A percentile compares a stretch with the other conserved stretches of the same genome.
These are phyloP conservation scores for Scelioninae gen. 1 DNA, from an alignment of 2,888 invertebrate genomes.

Conservation along the genomic window DNA sequence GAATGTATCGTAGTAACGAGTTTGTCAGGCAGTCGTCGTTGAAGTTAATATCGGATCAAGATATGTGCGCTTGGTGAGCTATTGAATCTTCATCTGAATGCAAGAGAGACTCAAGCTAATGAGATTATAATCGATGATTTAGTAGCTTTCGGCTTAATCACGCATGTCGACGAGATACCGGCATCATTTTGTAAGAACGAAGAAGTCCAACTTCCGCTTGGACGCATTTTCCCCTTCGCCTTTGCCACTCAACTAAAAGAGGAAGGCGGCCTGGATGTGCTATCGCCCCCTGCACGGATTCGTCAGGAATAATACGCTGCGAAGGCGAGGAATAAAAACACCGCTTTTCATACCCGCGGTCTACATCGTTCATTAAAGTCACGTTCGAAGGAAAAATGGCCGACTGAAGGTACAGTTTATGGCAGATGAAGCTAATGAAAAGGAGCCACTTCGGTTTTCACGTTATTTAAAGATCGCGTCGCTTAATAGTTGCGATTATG, in stretches of 20 bases:
- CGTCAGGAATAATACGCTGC: conserved; percentile 52
- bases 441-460: conserved; percentile 35
- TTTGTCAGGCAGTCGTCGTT: conserved; percentile 25
- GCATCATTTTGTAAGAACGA: conserved; percentile 65
- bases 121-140: conserved; percentile 73
- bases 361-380: conserved; percentile 64
- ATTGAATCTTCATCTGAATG: conserved; percentile 68
- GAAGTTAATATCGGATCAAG: conserved; percentile 46
- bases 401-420: conserved; percentile 37
- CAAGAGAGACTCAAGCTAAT: conserved; percentile 61
- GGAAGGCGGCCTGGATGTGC: conserved; percentile 39
- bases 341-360: conserved; percentile 53
- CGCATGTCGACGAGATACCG: conserved; percentile 70
- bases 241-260: conserved; percentile 63
- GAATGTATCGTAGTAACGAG: conserved; percentile 28
- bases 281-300: conserved; percentile 49
- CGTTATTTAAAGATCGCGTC: conserved; percentile 31
- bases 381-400: conserved; percentile 59
- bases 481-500: conserved; percentile 36
- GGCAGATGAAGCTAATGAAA: conserved; percentile 54
- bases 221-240: conserved; percentile 64
- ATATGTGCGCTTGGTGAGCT: conserved; percentile 27
- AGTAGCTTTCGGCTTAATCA: conserved; percentile 71
- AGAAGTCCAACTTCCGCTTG: conserved; percentile 69
- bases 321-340: conserved; percentile 40